Percentiles rank a stretch among this genome's conserved stretches.
phyloP scores from a whole-genome alignment of 2,888 invertebrate species.

The Epinotia nisella region DNA sequence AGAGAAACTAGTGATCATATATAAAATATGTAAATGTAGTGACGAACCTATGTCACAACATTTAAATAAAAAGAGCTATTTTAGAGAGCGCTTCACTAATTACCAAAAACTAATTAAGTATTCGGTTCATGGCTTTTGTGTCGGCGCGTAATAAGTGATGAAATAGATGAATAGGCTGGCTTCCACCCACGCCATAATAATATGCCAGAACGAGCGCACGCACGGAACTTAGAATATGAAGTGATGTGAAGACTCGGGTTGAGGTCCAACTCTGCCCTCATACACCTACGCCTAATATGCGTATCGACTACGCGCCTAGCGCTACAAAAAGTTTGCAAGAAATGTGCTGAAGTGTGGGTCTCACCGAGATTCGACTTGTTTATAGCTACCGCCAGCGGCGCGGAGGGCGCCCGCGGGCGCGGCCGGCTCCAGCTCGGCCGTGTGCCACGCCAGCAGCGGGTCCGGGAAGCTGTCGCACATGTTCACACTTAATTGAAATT shows the following conservation, averaged over 20 bases:
- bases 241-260: background rate
- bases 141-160: too few species aligned
- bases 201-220: background rate
- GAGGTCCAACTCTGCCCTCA: background rate
- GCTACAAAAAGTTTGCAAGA: background rate
- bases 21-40: too few species aligned
- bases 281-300: background rate
- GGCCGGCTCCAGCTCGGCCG: slow-evolving; percentile 61
- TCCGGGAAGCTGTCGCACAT: slow-evolving; percentile 61
- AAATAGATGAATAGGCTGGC: too few species aligned
- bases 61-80: too few species aligned
- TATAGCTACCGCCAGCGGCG: slow-evolving; percentile 52
- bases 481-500: background rate
- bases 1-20: too few species aligned
- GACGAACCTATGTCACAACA: too few species aligned
- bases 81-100: too few species aligned
- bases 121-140: too few species aligned
- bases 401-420: slow-evolving; percentile 54
- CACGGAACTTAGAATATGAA: background rate
- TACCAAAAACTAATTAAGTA: too few species aligned
- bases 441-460: slow-evolving; percentile 70
- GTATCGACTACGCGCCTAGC: background rate
- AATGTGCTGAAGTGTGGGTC: slow-evolving; percentile 28
- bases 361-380: slow-evolving; percentile 74
- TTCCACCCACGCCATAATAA: background rate